Base-by-base conservation (phyloP, 2,888 invertebrate species). In the Thymelicus lineola region DNA sequence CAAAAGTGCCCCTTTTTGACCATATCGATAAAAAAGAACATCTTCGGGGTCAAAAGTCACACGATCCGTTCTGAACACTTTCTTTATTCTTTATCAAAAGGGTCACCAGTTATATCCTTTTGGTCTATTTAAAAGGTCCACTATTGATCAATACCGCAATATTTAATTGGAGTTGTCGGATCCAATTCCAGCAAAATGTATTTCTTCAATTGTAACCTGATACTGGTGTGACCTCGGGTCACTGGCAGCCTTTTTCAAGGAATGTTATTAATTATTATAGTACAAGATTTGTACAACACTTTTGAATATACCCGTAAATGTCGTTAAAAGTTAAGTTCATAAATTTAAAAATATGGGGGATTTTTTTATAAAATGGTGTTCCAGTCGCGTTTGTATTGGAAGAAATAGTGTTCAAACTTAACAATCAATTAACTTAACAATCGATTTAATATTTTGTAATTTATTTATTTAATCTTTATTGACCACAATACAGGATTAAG, bases 161-260 rank as follows among this genome's bases (percentile, higher is more conserved):
- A 69, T 42, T 38, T 57, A 63, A 69, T 82, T 79, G 75, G 38
- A 42, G 63, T 82, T 79, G 75, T 75, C 72, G 77, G 78, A 75
- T 80, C 82, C 72, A 69, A 79, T 83, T 88, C 85, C 85, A 79
- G 79, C 85, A 87, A 84, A 84, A 79, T 84, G 86, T 80, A 80
- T 85, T 85, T 82, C 80, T 82, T 82, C 79, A 70, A 65, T 78
- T 63, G 92, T 79, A 87, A 93, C 80, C 60, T 50, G 86, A 93
- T 88, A 89, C 77, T 75, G 83, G 91, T 92, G 92, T 86, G 90
- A 91, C 90, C 88, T 73, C 72, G 80, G 92, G 91, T 90, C 91
- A 91, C 80, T 80, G 66, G 74, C 73, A 58, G 45, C 17, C 53
- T 45, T 53, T 64, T 50, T n/a, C 0, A 42, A 59, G 60, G 66